Conservation (phyloP, 2,797 vertebrate species). For the Pempheris klunzingeri region DNA sequence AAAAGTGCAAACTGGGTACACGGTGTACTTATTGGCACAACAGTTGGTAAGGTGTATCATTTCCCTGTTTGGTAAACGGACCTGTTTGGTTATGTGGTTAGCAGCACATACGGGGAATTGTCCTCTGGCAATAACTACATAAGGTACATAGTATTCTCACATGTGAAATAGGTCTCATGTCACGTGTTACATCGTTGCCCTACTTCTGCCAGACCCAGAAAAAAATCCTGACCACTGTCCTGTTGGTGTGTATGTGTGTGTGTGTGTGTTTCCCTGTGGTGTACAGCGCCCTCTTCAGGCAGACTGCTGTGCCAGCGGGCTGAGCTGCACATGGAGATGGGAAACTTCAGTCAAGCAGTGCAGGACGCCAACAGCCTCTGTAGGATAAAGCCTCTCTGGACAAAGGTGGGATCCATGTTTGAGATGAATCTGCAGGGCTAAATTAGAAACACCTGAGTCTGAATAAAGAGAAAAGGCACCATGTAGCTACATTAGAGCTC, state of each 20-base stretch:
- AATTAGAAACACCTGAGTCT: neutral
- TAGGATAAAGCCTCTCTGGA: slow-evolving; percentile 85
- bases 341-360: slow-evolving; percentile 89
- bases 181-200: slow-evolving; percentile 54
- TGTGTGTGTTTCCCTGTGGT: slow-evolving; percentile 32
- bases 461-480: neutral
- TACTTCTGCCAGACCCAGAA: slow-evolving; percentile 64
- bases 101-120: neutral
- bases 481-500: neutral
- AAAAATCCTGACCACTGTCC: slow-evolving; percentile 34
- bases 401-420: slow-evolving; percentile 83
- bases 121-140: neutral
- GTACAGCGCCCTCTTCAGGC: slow-evolving; percentile 81
- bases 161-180: slow-evolving; percentile 33
- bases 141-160: slow-evolving; percentile 1
- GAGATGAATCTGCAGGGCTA: too few relatives aligned
- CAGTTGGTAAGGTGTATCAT: neutral
- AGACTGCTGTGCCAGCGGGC: slow-evolving; percentile 84
- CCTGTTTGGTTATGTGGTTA: neutral
- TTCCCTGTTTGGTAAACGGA: neutral
- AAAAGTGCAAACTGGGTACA: neutral
- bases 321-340: slow-evolving; percentile 88
- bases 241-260: slow-evolving; percentile 25
- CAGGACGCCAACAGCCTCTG: slow-evolving; percentile 87
- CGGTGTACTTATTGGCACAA: too few relatives aligned